Conservation (phyloP, 2,797 vertebrate genomes). For the Hemitrygon akajei region DNA sequence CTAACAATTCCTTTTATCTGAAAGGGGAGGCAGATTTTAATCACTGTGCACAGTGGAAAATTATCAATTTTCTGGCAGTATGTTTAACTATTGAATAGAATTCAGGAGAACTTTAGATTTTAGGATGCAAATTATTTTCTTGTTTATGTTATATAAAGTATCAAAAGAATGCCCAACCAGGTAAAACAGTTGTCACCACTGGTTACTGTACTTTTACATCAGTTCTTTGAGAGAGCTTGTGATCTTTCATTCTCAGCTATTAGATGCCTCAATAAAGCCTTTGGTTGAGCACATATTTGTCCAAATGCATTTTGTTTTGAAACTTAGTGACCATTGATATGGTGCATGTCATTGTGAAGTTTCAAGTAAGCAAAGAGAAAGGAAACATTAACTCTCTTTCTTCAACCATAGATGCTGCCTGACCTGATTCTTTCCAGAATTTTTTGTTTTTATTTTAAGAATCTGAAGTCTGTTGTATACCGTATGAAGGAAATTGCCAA, state of each 20-base stretch:
- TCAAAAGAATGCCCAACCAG: background rate
- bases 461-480: too few species aligned
- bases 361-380: background rate
- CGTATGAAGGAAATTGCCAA: background rate
- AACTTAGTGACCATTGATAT: background rate
- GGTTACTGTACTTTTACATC: conserved; percentile 12
- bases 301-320: conserved; percentile 23
- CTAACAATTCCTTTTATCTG: conserved; percentile 17
- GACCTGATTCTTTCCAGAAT: too few species aligned
- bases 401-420: too few species aligned
- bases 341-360: background rate
- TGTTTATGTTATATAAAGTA: conserved; percentile 25
- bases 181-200: conserved; percentile 3
- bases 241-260: conserved; percentile 35
- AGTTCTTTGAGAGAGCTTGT: conserved; percentile 37
- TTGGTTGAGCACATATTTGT: conserved; percentile 30
- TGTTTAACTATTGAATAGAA: conserved; percentile 21
- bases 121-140: conserved; percentile 23
- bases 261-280: conserved; percentile 33
- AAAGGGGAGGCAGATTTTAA: conserved; percentile 15
- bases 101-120: conserved; percentile 10
- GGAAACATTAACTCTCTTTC: too few species aligned
- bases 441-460: too few species aligned
- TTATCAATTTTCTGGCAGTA: conserved; percentile 23
- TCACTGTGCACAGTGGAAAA: background rate